phyloP scores from a whole-genome alignment of 2,113 vertebrate genomes.

The Paradisaea rubra region DNA sequence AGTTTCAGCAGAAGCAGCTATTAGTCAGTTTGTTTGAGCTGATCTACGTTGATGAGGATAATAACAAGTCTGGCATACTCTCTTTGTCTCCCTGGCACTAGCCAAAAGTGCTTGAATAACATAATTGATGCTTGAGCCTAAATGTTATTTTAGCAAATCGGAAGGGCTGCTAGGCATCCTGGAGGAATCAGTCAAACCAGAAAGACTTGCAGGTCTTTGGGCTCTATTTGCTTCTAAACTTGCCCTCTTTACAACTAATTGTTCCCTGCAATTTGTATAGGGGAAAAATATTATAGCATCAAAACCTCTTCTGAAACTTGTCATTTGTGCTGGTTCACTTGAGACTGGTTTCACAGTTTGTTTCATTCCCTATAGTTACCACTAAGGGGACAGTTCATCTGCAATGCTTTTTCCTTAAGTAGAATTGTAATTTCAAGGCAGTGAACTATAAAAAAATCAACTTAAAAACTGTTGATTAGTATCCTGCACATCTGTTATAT shows the following conservation, averaged over 20 bases:
- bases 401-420: neutral
- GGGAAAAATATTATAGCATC: neutral
- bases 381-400: neutral
- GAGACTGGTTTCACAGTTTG: neutral
- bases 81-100: neutral
- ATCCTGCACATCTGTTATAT: neutral
- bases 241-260: neutral
- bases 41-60: neutral
- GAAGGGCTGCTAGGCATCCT: neutral
- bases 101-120: neutral
- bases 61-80: neutral
- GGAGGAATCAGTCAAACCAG: neutral
- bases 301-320: neutral
- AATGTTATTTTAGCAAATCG: neutral
- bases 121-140: neutral
- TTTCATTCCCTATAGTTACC: neutral
- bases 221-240: neutral
- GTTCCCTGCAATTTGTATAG: neutral
- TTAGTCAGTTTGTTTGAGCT: neutral
- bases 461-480: neutral
- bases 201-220: neutral
- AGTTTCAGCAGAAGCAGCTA: neutral
- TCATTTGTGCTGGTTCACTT: neutral
- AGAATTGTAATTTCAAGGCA: neutral
- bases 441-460: neutral